Conservation (phyloP, 2,113 vertebrate genomes). For the Mus musculus region GRCm39 chr9:110164001-110164500, state of each 20-base stretch:
- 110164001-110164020: background rate
- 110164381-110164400: background rate
- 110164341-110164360: background rate
- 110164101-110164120: background rate
- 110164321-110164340: background rate
- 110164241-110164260: background rate
- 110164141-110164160: background rate
- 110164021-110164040: background rate
- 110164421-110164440: background rate
- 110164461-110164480: background rate
- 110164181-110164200: background rate
- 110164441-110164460: background rate
- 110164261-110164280: background rate
- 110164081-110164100: background rate
- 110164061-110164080: background rate
- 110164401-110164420: slow-evolving; percentile 3
- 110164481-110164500: background rate
- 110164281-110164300: background rate
- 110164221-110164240: background rate
- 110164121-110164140: background rate
- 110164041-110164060: background rate
- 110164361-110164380: background rate
- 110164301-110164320: background rate
- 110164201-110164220: background rate
- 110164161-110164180: background rate